Evolutionary conservation across 2,113 vertebrate species (phyloP).

Genomic region (Phasianus colchicus): DNA sequence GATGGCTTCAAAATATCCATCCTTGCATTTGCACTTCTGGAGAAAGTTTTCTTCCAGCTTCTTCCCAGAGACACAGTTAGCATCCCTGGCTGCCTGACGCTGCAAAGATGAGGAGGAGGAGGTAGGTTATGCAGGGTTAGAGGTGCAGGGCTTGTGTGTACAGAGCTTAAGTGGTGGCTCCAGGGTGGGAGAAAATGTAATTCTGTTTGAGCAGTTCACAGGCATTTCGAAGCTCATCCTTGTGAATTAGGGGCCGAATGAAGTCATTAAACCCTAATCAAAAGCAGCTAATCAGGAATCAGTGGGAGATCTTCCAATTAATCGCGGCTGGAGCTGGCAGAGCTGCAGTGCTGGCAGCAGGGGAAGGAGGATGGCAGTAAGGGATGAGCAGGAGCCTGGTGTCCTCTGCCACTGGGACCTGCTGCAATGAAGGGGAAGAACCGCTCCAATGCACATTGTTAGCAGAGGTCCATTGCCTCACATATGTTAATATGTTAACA

Average conservation of each 20-base stretch:
- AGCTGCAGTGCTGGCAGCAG: slow-evolving; percentile 44
- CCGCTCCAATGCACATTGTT: neutral
- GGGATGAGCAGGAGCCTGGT: slow-evolving; percentile 1
- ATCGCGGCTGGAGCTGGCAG: slow-evolving; percentile 33
- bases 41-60: neutral
- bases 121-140: neutral
- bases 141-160: neutral
- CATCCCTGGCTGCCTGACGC: neutral
- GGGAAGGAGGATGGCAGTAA: slow-evolving; percentile 1
- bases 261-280: slow-evolving; percentile 82
- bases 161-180: slow-evolving; percentile 47
- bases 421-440: neutral
- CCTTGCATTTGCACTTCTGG: neutral
- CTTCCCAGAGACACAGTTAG: neutral
- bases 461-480: neutral
- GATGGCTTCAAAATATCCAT: neutral
- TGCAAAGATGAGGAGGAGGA: neutral
- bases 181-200: slow-evolving; percentile 44
- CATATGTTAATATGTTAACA: neutral
- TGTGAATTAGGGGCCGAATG: slow-evolving; percentile 65
- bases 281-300: slow-evolving; percentile 81
- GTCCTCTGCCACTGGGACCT: neutral
- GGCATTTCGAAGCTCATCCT: slow-evolving; percentile 56
- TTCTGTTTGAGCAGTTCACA: slow-evolving; percentile 58
- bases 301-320: slow-evolving; percentile 78